These are phyloP conservation scores for Amitus sp. DNA, from an alignment of 2,888 invertebrate species.

Conservation along the genomic window DNA sequence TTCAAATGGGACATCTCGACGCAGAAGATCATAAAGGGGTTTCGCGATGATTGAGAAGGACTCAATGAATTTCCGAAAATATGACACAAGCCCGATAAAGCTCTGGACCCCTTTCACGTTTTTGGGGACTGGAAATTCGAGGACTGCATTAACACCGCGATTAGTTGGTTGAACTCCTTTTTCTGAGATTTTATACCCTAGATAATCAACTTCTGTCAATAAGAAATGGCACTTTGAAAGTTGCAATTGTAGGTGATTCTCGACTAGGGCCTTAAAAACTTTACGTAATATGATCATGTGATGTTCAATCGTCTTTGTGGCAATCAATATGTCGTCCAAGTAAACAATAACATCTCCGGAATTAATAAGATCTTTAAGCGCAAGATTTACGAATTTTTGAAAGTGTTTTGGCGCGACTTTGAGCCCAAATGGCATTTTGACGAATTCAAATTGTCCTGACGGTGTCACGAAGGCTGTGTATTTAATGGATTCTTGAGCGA, in stretches of 20 bases:
- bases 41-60: constrained; percentile 15
- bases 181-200: too few relatives aligned
- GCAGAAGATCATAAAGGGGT: constrained; percentile 23
- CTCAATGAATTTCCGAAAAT: constrained; percentile 34
- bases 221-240: too few relatives aligned
- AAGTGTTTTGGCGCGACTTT: constrained; percentile 19
- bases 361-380: constrained; percentile 9
- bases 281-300: neutral
- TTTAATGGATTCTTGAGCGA: constrained; percentile 15
- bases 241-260: constrained; percentile 5
- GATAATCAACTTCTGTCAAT: too few relatives aligned
- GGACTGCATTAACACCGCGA: constrained; percentile 11
- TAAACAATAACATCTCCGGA: constrained; percentile 12
- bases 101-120: constrained; percentile 3
- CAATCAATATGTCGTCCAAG: constrained; percentile 20
- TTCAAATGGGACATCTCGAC: constrained; percentile 10
- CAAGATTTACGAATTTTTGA: constrained; percentile 17
- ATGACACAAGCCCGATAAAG: constrained; percentile 27
- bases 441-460: constrained; percentile 23
- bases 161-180: constrained; percentile 18
- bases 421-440: constrained; percentile 25
- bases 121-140: constrained; percentile 15
- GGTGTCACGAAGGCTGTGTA: constrained; percentile 26
- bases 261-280: constrained; percentile 21
- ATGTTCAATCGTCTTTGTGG: too few relatives aligned